Evolutionary conservation across 2,888 invertebrate genomes (phyloP).

Genomic region (Dendrolimus pini): DNA sequence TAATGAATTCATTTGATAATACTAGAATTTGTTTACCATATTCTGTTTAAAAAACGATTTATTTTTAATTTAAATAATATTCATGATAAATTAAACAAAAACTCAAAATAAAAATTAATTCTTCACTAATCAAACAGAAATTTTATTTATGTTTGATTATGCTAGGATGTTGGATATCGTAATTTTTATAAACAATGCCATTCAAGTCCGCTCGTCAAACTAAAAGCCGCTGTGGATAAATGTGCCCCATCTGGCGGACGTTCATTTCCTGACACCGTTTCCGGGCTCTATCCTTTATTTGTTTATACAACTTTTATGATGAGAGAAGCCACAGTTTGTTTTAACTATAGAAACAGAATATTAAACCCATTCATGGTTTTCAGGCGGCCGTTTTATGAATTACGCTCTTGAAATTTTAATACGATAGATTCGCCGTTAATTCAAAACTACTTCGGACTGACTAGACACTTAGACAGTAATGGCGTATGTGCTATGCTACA

Average conservation of each 20-base stretch:
- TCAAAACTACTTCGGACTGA: neutral
- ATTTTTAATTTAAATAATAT: too few species aligned
- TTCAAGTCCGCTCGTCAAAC: conserved; percentile 4
- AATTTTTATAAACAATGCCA: conserved; percentile 6
- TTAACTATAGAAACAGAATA: conserved; percentile 34
- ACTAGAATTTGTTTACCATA: too few species aligned
- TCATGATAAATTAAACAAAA: too few species aligned
- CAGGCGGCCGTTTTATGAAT: conserved; percentile 7
- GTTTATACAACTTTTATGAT: conserved; percentile 62
- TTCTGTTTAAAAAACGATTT: too few species aligned
- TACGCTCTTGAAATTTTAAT: conserved; percentile 1
- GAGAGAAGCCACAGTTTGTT: conserved; percentile 48
- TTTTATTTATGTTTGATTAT: neutral
- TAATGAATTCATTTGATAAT: too few species aligned
- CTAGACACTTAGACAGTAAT: neutral
- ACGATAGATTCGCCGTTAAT: neutral
- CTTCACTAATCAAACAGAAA: too few species aligned
- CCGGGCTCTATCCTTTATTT: conserved; percentile 58
- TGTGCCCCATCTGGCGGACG: conserved; percentile 72
- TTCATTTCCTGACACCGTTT: conserved; percentile 66
- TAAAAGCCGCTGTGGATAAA: conserved; percentile 17
- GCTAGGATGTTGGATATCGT: neutral
- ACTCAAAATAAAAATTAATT: too few species aligned
- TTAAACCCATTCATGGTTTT: conserved; percentile 46
- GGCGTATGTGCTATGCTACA: conserved; percentile 8